phyloP scores from a whole-genome alignment of 2,797 vertebrate species.

The Mormyrus hasselquistii region DNA sequence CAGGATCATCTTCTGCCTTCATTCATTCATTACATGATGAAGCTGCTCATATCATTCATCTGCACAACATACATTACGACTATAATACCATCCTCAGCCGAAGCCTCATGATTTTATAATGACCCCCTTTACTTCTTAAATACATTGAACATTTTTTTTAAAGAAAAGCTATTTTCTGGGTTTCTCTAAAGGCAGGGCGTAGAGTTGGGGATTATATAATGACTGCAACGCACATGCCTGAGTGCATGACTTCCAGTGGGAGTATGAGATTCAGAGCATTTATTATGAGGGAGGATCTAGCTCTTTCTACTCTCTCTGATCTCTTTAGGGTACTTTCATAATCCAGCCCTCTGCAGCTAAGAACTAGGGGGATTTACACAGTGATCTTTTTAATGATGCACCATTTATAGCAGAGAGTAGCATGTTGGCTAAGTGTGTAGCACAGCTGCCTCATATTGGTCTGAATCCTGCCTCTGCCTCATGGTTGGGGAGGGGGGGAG shows the following conservation, averaged over 20 bases:
- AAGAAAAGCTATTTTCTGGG: neutral
- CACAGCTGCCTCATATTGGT: neutral
- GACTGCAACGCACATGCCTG: slow-evolving; percentile 66
- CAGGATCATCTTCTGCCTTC: neutral
- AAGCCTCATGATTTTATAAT: neutral
- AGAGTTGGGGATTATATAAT: slow-evolving; percentile 68
- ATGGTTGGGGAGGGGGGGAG: neutral
- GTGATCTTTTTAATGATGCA: neutral
- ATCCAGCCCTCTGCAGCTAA: neutral
- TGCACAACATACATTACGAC: neutral
- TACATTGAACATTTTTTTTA: neutral
- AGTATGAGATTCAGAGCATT: slow-evolving; percentile 31
- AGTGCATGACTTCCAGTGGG: slow-evolving; percentile 69
- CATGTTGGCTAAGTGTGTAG: neutral
- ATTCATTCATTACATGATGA: neutral
- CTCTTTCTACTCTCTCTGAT: neutral
- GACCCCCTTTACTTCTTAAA: neutral
- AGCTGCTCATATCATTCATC: neutral
- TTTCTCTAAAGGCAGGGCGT: slow-evolving; percentile 62
- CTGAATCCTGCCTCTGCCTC: neutral
- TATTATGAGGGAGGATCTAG: slow-evolving; percentile 31
- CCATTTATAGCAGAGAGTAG: neutral
- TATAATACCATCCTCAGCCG: neutral
- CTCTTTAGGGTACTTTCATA: neutral
- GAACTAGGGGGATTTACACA: neutral